Evolutionary conservation across 2,888 invertebrate species (phyloP), one percentile per base, ranked within the genome.

Genomic region (Cinara cedri): DNA sequence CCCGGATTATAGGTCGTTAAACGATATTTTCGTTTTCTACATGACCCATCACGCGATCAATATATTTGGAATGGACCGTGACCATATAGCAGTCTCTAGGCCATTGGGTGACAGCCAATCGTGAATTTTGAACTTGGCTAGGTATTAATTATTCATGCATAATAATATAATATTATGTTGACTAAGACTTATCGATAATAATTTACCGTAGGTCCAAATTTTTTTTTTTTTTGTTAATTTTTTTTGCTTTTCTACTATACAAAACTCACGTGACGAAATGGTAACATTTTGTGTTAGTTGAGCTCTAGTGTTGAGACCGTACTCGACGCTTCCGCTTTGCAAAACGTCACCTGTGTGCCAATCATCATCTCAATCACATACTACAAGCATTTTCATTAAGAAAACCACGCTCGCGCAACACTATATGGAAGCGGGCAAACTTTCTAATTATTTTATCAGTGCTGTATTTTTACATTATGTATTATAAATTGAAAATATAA

Each of bases 281-380:
- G 60, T 78, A 68, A 70, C 70, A 42, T 70, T 78, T 68, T 78
- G 68, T 78, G 68, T 70, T 26, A 68, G 78, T 34, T 60, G 78
- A 78, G 21, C 24, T 42, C 49, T 78, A 70, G 68, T 70, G 78
- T 78, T 78, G 78, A 78, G 78, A 78, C 78, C 78, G 46, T 78
- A 78, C 78, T 78, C 78, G 78, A 78, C 70, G 68, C 78, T 78
- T 70, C 78, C 78, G 51, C 78, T 78, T 78, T 78, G 78, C 60
- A 78, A 78, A 78, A 78, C 78, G 78, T 78, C 78, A 78, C 78
- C 78, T 78, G 78, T 78, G 70, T 78, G 78, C 60, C 78, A 78
- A 78, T 78, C 78, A 78, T 78, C 78, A 78, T 78, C 78, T 19
- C 68, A 70, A 66, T 55, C 76, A 76, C 66, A 75, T 55, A 76